phyloP scores from a whole-genome alignment of 2,888 invertebrate genomes.

The Periphyllus acericola region DNA sequence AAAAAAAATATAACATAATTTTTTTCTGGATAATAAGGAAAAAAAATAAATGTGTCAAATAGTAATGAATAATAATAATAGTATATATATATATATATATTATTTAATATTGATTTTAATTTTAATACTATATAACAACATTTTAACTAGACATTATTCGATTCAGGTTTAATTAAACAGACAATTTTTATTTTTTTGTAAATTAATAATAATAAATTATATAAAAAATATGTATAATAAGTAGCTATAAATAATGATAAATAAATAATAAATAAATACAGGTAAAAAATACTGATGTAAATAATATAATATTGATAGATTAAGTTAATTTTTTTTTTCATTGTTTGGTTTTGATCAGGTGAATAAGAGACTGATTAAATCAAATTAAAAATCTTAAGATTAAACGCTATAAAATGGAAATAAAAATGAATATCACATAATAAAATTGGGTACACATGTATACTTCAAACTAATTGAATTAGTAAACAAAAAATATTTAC shows the following conservation, averaged over 20 bases:
- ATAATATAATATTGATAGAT: conserved; percentile 1
- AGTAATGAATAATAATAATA: conserved; percentile 15
- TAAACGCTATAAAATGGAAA: neutral
- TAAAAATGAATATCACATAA: conserved; percentile 34
- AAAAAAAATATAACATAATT: neutral
- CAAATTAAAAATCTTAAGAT: neutral
- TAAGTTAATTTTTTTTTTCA: neutral
- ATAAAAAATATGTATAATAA: conserved; percentile 2
- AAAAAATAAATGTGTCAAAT: neutral
- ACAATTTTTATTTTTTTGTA: neutral
- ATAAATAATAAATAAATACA: conserved; percentile 39
- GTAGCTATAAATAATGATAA: conserved; percentile 36
- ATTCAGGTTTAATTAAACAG: conserved; percentile 29
- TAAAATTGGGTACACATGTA: neutral
- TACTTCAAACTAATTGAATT: conserved; percentile 6
- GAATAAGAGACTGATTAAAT: neutral
- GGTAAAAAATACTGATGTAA: conserved; percentile 37
- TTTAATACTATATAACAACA: conserved; percentile 58
- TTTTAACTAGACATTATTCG: conserved; percentile 33
- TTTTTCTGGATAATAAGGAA: neutral
- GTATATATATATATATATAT: conserved; percentile 13
- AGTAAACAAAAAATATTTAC: no score
- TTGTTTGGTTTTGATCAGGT: conserved; percentile 12
- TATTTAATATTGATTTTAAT: conserved; percentile 42
- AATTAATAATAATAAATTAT: conserved; percentile 16